Percentiles rank a stretch among this genome's conserved stretches.
Evolutionary conservation across 92 coral and sea anemone species (phyloP).

Genomic region (Bergia sp.): DNA sequence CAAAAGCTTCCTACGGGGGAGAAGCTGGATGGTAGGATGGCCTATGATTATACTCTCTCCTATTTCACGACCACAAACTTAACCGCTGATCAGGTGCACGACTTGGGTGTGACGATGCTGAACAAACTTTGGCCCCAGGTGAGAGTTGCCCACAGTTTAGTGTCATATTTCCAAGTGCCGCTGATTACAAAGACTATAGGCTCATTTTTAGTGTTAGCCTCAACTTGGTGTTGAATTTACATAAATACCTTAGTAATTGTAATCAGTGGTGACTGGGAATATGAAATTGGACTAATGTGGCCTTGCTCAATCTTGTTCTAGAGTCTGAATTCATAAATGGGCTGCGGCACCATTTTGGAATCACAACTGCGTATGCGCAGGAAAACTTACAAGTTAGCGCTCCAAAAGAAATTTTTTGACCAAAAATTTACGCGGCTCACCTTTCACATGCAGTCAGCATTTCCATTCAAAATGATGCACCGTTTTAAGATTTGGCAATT

Average conservation of each 20-base stretch:
- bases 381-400: too few species aligned
- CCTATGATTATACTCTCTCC: constrained; percentile 26
- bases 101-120: neutral
- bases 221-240: too few species aligned
- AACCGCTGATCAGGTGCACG: constrained; percentile 31
- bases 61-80: constrained; percentile 35
- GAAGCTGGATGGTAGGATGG: constrained; percentile 32
- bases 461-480: too few species aligned
- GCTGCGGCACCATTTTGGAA: neutral
- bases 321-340: neutral
- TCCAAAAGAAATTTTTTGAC: too few species aligned
- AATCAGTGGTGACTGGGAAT: too few species aligned
- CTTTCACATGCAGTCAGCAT: neutral
- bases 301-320: neutral
- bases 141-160: neutral
- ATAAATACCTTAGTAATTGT: too few species aligned
- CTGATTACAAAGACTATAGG: too few species aligned
- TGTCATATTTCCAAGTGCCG: too few species aligned
- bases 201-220: too few species aligned
- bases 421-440: too few species aligned
- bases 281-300: neutral
- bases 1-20: constrained; percentile 13
- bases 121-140: constrained; percentile 34
- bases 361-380: neutral
- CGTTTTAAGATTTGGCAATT: too few species aligned